Evolutionary conservation across 2,888 invertebrate species (phyloP).

Genomic region (Apamea crenata): DNA sequence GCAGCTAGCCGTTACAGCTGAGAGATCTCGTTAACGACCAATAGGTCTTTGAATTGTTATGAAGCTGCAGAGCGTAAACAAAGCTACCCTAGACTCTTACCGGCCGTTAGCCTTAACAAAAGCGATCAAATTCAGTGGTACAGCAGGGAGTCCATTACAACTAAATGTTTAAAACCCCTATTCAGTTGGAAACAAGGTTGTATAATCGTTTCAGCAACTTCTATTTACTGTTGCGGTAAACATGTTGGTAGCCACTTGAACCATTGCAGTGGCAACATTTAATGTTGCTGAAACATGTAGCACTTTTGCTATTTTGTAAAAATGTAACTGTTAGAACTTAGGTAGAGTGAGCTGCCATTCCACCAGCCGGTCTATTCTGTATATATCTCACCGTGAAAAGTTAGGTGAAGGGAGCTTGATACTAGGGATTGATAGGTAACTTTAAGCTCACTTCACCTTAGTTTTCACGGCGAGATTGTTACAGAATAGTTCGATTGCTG

Average conservation of each 20-base stretch:
- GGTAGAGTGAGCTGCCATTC: not conserved
- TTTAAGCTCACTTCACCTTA: too few relatives aligned
- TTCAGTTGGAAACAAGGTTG: not conserved
- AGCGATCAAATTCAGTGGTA: too few relatives aligned
- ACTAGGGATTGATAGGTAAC: too few relatives aligned
- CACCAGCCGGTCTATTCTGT: not conserved
- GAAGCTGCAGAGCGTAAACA: not conserved
- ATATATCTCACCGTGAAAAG: too few relatives aligned
- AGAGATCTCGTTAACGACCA: not conserved
- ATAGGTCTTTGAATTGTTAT: not conserved
- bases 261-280: not conserved
- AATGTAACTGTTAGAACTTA: not conserved
- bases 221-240: not conserved
- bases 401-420: too few relatives aligned
- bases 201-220: not conserved
- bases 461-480: too few relatives aligned
- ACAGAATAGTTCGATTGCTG: too few relatives aligned
- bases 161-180: not conserved
- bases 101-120: too few relatives aligned
- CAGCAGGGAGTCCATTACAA: not conserved
- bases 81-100: too few relatives aligned
- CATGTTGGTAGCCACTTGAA: not conserved
- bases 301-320: not conserved
- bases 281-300: not conserved
- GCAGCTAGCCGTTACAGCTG: not conserved